Percentiles rank a stretch among this genome's conserved stretches.
Conservation (phyloP, 2,113 vertebrate genomes). For the Pycnonotus jocosus region DNA sequence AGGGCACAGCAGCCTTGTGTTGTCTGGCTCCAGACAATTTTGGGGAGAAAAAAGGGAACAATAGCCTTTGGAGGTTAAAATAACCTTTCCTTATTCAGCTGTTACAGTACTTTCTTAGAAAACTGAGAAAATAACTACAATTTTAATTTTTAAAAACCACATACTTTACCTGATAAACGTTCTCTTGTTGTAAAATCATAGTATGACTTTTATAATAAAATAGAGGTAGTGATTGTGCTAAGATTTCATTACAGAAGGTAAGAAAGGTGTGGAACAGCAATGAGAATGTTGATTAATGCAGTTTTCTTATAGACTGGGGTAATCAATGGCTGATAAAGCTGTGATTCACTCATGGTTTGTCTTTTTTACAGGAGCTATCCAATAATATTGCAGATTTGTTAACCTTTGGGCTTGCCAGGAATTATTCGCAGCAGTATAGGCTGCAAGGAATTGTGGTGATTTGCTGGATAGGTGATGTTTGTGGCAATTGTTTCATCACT, state of each 20-base stretch:
- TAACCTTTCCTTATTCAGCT: slow-evolving; percentile 27
- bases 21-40: slow-evolving; percentile 51
- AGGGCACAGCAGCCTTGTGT: slow-evolving; percentile 45
- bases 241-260: not conserved
- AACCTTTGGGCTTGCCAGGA: not conserved
- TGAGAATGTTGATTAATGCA: not conserved
- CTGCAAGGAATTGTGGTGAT: not conserved
- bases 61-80: slow-evolving; percentile 32
- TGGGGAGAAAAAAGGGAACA: not conserved
- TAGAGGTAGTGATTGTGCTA: not conserved
- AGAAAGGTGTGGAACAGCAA: not conserved
- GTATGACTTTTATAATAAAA: not conserved
- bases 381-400: not conserved
- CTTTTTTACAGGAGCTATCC: not conserved
- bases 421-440: not conserved
- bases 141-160: not conserved
- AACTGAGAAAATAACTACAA: not conserved
- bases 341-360: not conserved
- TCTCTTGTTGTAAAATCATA: not conserved
- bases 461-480: not conserved
- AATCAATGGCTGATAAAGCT: not conserved
- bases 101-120: slow-evolving; percentile 33
- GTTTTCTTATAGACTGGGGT: not conserved
- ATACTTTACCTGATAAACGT: not conserved
- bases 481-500: not conserved